Percentiles rank a stretch among this genome's conserved stretches.
These are phyloP conservation scores for Cheilosia grossa DNA, from an alignment of 2,888 invertebrate species.

Conservation along the genomic window DNA sequence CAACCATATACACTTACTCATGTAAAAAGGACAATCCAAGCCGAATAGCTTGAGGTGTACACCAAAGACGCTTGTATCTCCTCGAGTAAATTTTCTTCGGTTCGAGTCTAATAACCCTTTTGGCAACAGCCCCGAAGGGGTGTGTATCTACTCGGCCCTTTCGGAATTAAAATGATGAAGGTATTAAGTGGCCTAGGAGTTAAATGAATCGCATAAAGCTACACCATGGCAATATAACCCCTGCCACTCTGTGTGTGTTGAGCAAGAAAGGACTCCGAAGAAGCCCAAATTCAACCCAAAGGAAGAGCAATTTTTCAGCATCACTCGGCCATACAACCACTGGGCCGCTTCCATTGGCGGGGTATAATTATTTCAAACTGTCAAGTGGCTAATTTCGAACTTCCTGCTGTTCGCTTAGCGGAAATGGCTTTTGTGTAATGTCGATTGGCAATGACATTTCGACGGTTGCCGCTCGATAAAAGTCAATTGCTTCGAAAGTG, in stretches of 20 bases:
- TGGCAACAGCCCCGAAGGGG: conserved; percentile 13
- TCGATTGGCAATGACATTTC: conserved; percentile 73
- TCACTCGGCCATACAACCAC: conserved; percentile 9
- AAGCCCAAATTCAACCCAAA: conserved; percentile 44
- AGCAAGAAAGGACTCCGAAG: conserved; percentile 49
- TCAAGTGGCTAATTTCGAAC: conserved; percentile 75
- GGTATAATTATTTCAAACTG: conserved; percentile 73
- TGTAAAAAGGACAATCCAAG: conserved; percentile 72
- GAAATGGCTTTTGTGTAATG: conserved; percentile 72
- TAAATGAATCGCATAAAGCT: conserved; percentile 75
- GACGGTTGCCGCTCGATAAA: conserved; percentile 75
- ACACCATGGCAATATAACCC: conserved; percentile 36
- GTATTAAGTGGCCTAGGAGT: conserved; percentile 75
- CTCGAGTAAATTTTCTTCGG: conserved; percentile 63
- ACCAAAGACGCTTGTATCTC: conserved; percentile 72
- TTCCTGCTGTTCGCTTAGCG: conserved; percentile 70
- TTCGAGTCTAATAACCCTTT: conserved; percentile 51
- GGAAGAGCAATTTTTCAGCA: conserved; percentile 62
- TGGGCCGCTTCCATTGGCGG: conserved; percentile 25
- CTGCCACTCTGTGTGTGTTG: conserved; percentile 1
- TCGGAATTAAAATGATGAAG: conserved; percentile 74
- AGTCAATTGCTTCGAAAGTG: conserved; percentile 75
- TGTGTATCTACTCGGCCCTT: conserved; percentile 43
- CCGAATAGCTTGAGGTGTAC: conserved; percentile 74
- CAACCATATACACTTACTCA: conserved; percentile 20